Conservation (phyloP, 2,797 vertebrate genomes). For the Rhinogobio ventralis region DNA sequence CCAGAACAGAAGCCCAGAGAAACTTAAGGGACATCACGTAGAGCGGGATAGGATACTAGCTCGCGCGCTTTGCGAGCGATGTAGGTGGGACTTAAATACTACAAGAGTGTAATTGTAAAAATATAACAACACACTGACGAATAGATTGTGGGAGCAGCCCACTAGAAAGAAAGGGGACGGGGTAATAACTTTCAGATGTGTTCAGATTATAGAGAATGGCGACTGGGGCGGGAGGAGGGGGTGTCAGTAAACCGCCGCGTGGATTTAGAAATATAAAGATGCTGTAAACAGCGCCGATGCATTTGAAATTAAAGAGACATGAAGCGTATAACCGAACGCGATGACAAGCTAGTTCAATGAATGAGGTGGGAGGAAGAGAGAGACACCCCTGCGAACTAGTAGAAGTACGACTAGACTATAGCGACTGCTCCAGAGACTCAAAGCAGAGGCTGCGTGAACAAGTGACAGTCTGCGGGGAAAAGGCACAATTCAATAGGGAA, state of each 20-base stretch:
- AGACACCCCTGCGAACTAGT: constrained; percentile 61
- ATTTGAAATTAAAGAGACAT: constrained; percentile 76
- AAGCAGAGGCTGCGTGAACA: constrained; percentile 58
- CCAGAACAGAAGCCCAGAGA: constrained; percentile 38
- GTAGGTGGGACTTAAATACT: constrained; percentile 64
- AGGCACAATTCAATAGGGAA: constrained; percentile 63
- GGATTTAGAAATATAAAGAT: constrained; percentile 80
- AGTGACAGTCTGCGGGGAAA: constrained; percentile 60
- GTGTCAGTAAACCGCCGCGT: constrained; percentile 79
- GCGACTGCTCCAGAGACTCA: constrained; percentile 61
- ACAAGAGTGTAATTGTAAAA: constrained; percentile 66
- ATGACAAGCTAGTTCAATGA: constrained; percentile 60
- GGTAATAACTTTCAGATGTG: constrained; percentile 82
- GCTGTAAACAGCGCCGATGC: constrained; percentile 72
- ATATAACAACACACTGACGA: constrained; percentile 67
- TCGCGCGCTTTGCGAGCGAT: constrained; percentile 47
- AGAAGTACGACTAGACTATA: constrained; percentile 64
- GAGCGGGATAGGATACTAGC: constrained; percentile 31
- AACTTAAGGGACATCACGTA: constrained; percentile 39
- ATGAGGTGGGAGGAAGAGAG: constrained; percentile 62
- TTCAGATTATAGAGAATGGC: constrained; percentile 70
- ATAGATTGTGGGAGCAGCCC: constrained; percentile 73
- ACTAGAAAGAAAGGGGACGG: constrained; percentile 69
- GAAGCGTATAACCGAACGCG: constrained; percentile 72
- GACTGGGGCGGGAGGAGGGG: constrained; percentile 64